Evolutionary conservation across 2,797 vertebrate genomes (phyloP).

Genomic region (Eremophila alpestris): DNA sequence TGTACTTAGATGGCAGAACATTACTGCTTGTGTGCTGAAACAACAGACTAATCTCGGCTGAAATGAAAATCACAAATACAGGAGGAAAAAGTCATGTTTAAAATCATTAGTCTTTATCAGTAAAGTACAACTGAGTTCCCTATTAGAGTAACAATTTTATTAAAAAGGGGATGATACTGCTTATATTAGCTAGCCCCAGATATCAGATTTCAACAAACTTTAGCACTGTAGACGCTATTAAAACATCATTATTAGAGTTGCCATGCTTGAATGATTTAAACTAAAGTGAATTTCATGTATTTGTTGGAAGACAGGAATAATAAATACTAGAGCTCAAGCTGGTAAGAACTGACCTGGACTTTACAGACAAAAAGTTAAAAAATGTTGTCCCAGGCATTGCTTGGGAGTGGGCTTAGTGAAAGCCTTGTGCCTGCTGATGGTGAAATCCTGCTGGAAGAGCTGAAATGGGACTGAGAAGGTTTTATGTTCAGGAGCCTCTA

Average conservation of each 20-base stretch:
- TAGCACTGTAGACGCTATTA: slow-evolving; percentile 75
- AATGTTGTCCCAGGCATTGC: neutral
- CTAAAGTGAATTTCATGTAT: slow-evolving; percentile 71
- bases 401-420: neutral
- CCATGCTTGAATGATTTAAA: slow-evolving; percentile 76
- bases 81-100: slow-evolving; percentile 69
- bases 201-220: slow-evolving; percentile 82
- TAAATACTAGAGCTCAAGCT: slow-evolving; percentile 65
- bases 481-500: neutral
- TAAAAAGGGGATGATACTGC: slow-evolving; percentile 77
- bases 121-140: slow-evolving; percentile 73
- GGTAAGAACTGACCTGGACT: slow-evolving; percentile 31
- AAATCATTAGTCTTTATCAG: slow-evolving; percentile 81
- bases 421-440: neutral
- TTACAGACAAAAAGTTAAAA: neutral
- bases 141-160: slow-evolving; percentile 79
- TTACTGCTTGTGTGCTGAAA: slow-evolving; percentile 70
- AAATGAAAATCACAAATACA: slow-evolving; percentile 78
- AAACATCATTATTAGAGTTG: slow-evolving; percentile 81
- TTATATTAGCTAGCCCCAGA: slow-evolving; percentile 75
- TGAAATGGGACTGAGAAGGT: neutral
- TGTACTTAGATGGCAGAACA: slow-evolving; percentile 65
- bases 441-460: neutral
- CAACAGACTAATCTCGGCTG: slow-evolving; percentile 70
- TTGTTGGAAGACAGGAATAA: slow-evolving; percentile 74